These are phyloP conservation scores for Tetraodon nigroviridis DNA, from an alignment of 2,113 vertebrate genomes.

Conservation along the genomic window DNA sequence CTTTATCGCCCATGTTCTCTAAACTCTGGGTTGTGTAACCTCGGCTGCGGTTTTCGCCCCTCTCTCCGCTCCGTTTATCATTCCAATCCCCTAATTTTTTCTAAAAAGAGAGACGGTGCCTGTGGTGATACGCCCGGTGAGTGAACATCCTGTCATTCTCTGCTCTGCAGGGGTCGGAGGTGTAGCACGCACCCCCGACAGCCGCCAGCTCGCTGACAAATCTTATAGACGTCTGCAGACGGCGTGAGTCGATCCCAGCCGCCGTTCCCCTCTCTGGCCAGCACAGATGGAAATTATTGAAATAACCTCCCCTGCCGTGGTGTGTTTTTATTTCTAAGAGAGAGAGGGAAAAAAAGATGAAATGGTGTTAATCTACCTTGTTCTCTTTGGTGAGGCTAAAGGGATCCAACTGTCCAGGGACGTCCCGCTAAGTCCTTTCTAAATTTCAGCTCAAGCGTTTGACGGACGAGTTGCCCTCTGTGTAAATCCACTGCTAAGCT, in stretches of 20 bases:
- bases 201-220: slow-evolving; percentile 7
- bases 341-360: not conserved
- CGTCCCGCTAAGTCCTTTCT: slow-evolving; percentile 5
- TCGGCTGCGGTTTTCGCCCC: not conserved
- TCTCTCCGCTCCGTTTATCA: slow-evolving; percentile 1
- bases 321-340: not conserved
- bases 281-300: slow-evolving; percentile 22
- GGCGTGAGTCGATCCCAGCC: slow-evolving; percentile 22
- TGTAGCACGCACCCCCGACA: slow-evolving; percentile 5
- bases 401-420: slow-evolving; percentile 1
- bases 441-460: slow-evolving; percentile 32
- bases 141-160: slow-evolving; percentile 38
- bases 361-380: not conserved
- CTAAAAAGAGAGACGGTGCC: slow-evolving; percentile 1
- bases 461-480: slow-evolving; percentile 28
- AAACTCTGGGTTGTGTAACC: no score
- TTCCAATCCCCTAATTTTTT: slow-evolving; percentile 8
- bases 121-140: slow-evolving; percentile 28
- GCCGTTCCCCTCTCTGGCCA: not conserved
- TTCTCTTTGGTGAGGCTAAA: not conserved
- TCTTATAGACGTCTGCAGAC: slow-evolving; percentile 35
- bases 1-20: no score
- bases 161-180: slow-evolving; percentile 9
- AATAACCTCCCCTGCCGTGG: slow-evolving; percentile 7
- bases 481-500: slow-evolving; percentile 52